These are phyloP conservation scores for Cheilosia pagana DNA, from an alignment of 2,888 invertebrate species.

Conservation along the genomic window DNA sequence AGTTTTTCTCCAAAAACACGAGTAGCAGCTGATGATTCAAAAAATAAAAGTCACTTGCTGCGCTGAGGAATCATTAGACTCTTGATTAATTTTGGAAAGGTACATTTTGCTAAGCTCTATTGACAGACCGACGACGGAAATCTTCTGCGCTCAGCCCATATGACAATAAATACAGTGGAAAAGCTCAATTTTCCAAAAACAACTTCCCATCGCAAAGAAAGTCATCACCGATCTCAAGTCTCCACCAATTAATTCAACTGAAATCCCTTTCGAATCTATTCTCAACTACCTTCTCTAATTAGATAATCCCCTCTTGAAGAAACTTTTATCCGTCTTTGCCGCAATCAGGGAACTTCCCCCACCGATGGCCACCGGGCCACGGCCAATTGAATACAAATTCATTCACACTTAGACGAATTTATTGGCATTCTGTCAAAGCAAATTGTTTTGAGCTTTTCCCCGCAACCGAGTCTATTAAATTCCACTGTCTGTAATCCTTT, in stretches of 20 bases:
- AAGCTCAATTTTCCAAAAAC: too few relatives aligned
- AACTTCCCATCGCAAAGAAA: neutral
- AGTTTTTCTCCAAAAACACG: too few relatives aligned
- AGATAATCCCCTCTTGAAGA: conserved; percentile 35
- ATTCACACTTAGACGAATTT: conserved; percentile 41
- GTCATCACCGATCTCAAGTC: neutral
- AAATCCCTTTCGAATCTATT: conserved; percentile 35
- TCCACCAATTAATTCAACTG: conserved; percentile 18
- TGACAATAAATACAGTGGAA: too few relatives aligned
- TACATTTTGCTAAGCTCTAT: too few relatives aligned
- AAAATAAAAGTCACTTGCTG: too few relatives aligned
- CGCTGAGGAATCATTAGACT: too few relatives aligned
- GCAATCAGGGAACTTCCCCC: conserved; percentile 25
- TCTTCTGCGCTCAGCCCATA: too few relatives aligned
- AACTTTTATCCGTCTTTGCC: conserved; percentile 41
- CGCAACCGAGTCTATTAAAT: conserved; percentile 57
- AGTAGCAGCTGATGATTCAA: too few relatives aligned
- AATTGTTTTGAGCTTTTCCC: conserved; percentile 55
- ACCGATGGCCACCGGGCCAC: conserved; percentile 5
- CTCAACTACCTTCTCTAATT: conserved; percentile 59
- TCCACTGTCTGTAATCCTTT: conserved; percentile 50
- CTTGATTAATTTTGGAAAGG: too few relatives aligned
- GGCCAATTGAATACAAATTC: conserved; percentile 55
- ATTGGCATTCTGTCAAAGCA: conserved; percentile 55
- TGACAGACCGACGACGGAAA: too few relatives aligned